Base-by-base conservation (phyloP, 2,113 vertebrate species). In the Gopherus evgoodei region DNA sequence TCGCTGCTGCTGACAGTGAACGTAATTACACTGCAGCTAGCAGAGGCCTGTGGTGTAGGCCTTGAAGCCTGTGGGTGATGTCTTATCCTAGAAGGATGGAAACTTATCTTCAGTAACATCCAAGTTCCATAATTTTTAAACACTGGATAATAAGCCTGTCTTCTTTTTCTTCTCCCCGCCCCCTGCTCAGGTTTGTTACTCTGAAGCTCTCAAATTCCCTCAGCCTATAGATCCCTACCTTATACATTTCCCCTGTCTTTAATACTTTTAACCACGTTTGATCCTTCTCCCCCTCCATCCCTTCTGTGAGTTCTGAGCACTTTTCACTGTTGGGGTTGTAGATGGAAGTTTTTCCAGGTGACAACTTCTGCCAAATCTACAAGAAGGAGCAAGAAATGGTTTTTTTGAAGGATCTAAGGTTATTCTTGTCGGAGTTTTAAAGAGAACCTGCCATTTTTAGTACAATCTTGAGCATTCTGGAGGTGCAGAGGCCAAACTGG, bases 11-110 rank as follows among this genome's bases (percentile, higher is more conserved):
- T 29, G 54, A 57, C 14, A 72, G n/a, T 38, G n/a, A 87, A 49
- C 0, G 0, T 47, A 0, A 21, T 80, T 44, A 35, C 3, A 0
- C 16, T 83, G 4, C 8, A 4, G 72, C 1, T 10, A 49, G 49
- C 82, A 80, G 65, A 89, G 50, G 50, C 44, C 72, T 50, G 47
- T 81, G 75, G n/a, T 47, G 49, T 7, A 44, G 87, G 78, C 31
- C 84, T 38, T 25, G 35, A 90, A 17, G 59, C 56, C 57, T 27
- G 56, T 13, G 29, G 0, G 0, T 13, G 6, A 8, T 11, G 1
- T 16, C 5, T 29, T 57, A 2, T 52, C 52, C 47, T 8, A 47
- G 21, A 53, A 53, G 42, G 35, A 52, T 57, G 38, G 82, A 62
- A 79, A 19, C 54, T 22, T 79, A 4, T 8, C 54, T 8, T 19